phyloP scores from a whole-genome alignment of 2,888 invertebrate species.

The Agelastica alni region DNA sequence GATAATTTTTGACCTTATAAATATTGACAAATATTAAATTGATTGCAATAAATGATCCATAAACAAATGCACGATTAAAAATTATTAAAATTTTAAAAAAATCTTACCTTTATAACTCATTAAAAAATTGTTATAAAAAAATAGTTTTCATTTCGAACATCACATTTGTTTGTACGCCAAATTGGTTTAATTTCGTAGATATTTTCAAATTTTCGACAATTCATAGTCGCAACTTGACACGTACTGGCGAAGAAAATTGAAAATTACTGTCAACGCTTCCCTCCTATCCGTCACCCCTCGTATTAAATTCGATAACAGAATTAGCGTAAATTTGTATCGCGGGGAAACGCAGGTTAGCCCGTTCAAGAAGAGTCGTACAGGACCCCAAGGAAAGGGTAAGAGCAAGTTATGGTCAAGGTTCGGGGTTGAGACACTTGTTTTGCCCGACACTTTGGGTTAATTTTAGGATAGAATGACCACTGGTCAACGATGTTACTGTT shows the following conservation, averaged over 20 bases:
- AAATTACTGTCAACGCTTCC: background rate
- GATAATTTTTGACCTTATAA: too few relatives aligned
- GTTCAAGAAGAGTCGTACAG: constrained; percentile 32
- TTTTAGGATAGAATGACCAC: constrained; percentile 26
- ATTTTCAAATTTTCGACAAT: too few relatives aligned
- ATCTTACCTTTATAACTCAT: too few relatives aligned
- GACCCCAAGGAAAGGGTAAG: constrained; percentile 32
- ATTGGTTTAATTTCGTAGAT: too few relatives aligned
- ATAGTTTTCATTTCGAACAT: too few relatives aligned
- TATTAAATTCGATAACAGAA: constrained; percentile 29
- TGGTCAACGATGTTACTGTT: constrained; percentile 25
- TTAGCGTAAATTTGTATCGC: constrained; percentile 34
- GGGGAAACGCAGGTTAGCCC: constrained; percentile 38
- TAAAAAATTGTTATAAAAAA: too few relatives aligned
- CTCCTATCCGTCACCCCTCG: constrained; percentile 18
- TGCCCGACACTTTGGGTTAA: constrained; percentile 23
- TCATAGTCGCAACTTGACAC: too few relatives aligned
- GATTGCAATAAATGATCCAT: too few relatives aligned
- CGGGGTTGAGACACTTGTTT: constrained; percentile 39
- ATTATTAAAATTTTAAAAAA: too few relatives aligned
- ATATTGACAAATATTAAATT: too few relatives aligned
- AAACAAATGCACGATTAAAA: too few relatives aligned
- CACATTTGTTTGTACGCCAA: too few relatives aligned
- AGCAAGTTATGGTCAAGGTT: constrained; percentile 41
- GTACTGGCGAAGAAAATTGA: background rate